A percentile compares a stretch with the other conserved stretches of the same genome.
Evolutionary conservation across 2,113 vertebrate genomes (phyloP).

Genomic region (Syngnathoides biaculeatus): DNA sequence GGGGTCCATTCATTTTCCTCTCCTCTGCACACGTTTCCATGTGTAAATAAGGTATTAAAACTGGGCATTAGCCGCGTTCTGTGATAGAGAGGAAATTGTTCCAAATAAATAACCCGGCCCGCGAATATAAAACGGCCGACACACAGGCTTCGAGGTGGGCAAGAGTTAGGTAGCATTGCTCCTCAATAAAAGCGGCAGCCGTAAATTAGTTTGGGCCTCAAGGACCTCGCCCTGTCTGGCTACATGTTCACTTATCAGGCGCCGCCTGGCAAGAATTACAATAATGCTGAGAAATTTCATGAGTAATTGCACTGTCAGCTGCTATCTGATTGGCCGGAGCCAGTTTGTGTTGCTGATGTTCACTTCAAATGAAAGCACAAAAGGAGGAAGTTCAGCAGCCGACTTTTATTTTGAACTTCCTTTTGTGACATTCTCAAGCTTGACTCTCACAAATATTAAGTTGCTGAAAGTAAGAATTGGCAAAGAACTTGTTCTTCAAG

Average conservation of each 20-base stretch:
- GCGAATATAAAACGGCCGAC: conserved; percentile 87
- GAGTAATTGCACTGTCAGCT: conserved; percentile 68
- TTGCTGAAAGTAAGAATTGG: background rate
- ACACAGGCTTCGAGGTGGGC: conserved; percentile 83
- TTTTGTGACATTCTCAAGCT: background rate
- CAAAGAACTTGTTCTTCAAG: no score
- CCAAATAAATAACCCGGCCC: conserved; percentile 91
- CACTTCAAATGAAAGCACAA: conserved; percentile 1
- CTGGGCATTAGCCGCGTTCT: conserved; percentile 88
- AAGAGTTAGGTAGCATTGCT: conserved; percentile 82
- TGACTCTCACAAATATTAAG: background rate
- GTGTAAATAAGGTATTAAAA: conserved; percentile 99
- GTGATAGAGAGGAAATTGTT: conserved; percentile 91
- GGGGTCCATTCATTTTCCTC: conserved; percentile 86
- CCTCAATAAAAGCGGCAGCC: conserved; percentile 77
- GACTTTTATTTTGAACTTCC: background rate
- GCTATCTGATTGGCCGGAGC: conserved; percentile 40
- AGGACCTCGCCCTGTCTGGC: conserved; percentile 56
- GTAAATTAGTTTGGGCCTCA: conserved; percentile 77
- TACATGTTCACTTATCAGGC: conserved; percentile 66
- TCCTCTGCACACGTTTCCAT: conserved; percentile 76
- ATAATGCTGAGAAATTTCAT: conserved; percentile 63
- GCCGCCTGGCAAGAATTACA: conserved; percentile 53
- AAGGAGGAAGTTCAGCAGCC: background rate
- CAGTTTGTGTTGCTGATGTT: background rate